Evolutionary conservation across 2,113 vertebrate genomes (phyloP), one percentile per base, ranked within the genome.

Genomic region (Rattus rattus): DNA sequence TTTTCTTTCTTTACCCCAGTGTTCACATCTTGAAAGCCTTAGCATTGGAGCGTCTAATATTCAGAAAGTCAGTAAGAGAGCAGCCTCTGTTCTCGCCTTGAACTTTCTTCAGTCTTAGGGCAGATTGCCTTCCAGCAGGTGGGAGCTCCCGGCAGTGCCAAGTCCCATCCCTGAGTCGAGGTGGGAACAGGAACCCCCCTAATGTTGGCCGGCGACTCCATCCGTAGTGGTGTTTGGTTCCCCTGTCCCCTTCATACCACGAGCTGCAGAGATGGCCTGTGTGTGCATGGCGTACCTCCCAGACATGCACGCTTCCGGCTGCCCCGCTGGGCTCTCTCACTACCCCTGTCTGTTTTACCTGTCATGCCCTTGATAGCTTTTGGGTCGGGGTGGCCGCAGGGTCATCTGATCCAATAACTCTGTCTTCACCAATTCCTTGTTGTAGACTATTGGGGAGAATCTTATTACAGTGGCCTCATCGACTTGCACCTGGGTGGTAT

Each of bases 391-490:
- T 79, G 30, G 87, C 59, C 92, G 54, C 95, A 94, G 88, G 94
- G 97, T 95, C 97, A 36, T 93, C 80, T 97, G 98, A 91, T 96
- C 97, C 98, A 99, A 98, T 99, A 99, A 99, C 99, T 98, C 98
- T 99, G 98, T 99, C 99, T 99, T 99, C 99, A 99, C 99, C 98
- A 97, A 99, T 99, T 99, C 99, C 99, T 99, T 99, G 97, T 99
- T 99, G 98, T 99, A 99, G 99, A 99, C 99, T 99, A 99, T 99
- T 99, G 99, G 99, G 99, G 99, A 99, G 99, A 99, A 99, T 99
- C 99, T 99, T 99, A 99, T 99, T 99, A 99, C 99, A 99, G 99
- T 99, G 99, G 99, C 99, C 99, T 99, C 99, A 99, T 99, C 99
- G 99, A 99, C 99, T 99, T 99, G 99, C 99, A 99, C 98, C 99